Base-by-base conservation (phyloP, 2,888 invertebrate genomes). In the Polia nebulosa region DNA sequence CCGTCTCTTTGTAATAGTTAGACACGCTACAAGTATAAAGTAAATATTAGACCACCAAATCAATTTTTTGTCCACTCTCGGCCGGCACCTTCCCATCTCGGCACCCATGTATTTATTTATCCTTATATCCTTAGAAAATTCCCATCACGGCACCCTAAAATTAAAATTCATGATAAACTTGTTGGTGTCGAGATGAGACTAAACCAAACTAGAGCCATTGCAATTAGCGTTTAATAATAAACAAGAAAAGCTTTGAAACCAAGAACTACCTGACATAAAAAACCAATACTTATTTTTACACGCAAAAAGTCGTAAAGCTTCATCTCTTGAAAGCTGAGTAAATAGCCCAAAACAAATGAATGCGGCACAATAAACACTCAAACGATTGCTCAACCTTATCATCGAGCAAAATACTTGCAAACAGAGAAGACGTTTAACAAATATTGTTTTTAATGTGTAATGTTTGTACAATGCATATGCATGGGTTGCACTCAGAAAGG, bases 391-490 rank as follows among this genome's bases (percentile, higher is more conserved):
- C 51, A 76, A 75, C 62, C 45, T 51, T 47, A 69, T 76, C 39
- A 76, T 65, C 22, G 34, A 45, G 27, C 45, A 55, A 58, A 65
- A 61, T 58, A 69, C 63, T 65, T 72, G 71, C 27, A 60, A 63
- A 52, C 45, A 45, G 29, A 32, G 56, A 69, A 69, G 66, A 62
- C 56, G 44, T 53, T 53, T 17, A 52, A 58, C 51, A 64, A 78
- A 78, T 78, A 74, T 69, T 69, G 44, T 59, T 29, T 47, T 32
- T 41, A 61, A 56, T 60, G 29, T 61, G 51, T 45, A 66, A 74
- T 78, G 32, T 74, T 74, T 67, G 27, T n/a, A 59, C 55, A 64
- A 41, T 41, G 34, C 41, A 52, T 41, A 34, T 53, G 49, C 49
- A 55, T 73, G 29, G 41, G 11, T 11, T 41, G 25, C 27, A 44